Base-by-base conservation (phyloP, 2,113 vertebrate genomes). In the Myotis brandtii region DNA sequence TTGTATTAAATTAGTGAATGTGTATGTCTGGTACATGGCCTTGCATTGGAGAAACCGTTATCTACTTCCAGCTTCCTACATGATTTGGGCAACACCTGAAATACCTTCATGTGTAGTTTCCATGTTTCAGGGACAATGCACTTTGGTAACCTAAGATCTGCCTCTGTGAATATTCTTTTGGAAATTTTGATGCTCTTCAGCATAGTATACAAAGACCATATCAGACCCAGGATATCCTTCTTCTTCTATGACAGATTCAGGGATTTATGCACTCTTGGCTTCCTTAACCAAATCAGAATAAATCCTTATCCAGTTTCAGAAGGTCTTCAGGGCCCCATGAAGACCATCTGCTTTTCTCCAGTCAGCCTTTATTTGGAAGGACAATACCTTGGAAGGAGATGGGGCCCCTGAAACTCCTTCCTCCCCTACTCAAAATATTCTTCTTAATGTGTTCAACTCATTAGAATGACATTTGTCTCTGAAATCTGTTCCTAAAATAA, bases 401-500 rank as follows among this genome's bases (percentile, higher is more conserved):
- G 48, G 34, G 21, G 14, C 75, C 59, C n/a, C n/a, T 84, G 43
- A 85, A 76, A 93, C 12, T 80, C 18, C 43, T 43, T 81, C 34
- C 6, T 11, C 9, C 27, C 17, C 40, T 14, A 85, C 50, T 67
- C 30, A 43, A 94, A 93, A 70, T 48, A 77, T 9, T 66, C 56
- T 77, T 37, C 66, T 88, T 85, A 59, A 30, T 40, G 56, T 66
- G 9, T 54, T 46, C 91, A 59, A 85, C 23, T 88, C 79, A 94
- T 64, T 46, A 86, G 48, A 67, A n/a, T 94, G 59, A 52, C 34
- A 83, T 40, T 76, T 91, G 23, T 85, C 21, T 67, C n/a, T 94
- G 70, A 88, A 76, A 76, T 91, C 76, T 16, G 64, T 80, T 79
- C 77, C 56, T 81, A 75, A 87, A 84, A 64, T 50, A 69, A 95